phyloP scores from a whole-genome alignment of 1,140 invertebrate species.

The Hylaeus anthracinus region DNA sequence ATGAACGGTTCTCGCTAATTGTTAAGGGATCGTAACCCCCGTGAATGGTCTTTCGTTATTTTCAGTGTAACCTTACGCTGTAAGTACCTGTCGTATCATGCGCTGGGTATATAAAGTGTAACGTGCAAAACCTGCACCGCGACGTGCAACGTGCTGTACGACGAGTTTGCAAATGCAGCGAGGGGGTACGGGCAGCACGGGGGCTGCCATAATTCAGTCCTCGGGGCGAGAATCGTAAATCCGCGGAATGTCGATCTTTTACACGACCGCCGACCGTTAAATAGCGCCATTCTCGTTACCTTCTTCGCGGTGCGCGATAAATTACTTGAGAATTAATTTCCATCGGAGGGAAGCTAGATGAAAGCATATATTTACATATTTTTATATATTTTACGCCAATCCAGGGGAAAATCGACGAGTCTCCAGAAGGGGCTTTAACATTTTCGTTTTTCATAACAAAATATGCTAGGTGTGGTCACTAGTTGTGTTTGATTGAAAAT shows the following conservation, averaged over 20 bases:
- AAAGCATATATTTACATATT: too few species aligned
- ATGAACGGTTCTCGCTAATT: conserved; percentile 52
- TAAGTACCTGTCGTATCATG: conserved; percentile 45
- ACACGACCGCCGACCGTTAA: conserved; percentile 29
- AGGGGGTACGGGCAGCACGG: conserved; percentile 4
- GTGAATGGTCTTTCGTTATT: conserved; percentile 52
- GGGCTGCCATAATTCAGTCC: conserved; percentile 47
- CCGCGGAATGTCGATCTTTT: conserved; percentile 49
- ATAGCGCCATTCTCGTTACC: conserved; percentile 20
- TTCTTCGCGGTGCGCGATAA: background rate
- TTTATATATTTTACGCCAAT: too few species aligned
- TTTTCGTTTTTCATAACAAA: too few species aligned
- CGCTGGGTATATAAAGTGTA: conserved; percentile 54
- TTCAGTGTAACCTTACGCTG: conserved; percentile 47
- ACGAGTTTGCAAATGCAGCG: conserved; percentile 56
- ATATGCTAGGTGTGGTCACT: too few species aligned
- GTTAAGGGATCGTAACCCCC: conserved; percentile 31
- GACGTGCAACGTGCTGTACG: conserved; percentile 12
- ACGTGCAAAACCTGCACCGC: conserved; percentile 51
- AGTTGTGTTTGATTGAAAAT: too few species aligned
- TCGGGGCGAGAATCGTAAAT: conserved; percentile 47
- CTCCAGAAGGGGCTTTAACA: too few species aligned
- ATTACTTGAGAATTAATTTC: background rate
- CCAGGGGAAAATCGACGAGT: too few species aligned
- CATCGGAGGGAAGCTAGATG: too few species aligned